These are phyloP conservation scores for Sthenelais limicola DNA, from an alignment of 2,888 invertebrate species.

Conservation along the genomic window DNA sequence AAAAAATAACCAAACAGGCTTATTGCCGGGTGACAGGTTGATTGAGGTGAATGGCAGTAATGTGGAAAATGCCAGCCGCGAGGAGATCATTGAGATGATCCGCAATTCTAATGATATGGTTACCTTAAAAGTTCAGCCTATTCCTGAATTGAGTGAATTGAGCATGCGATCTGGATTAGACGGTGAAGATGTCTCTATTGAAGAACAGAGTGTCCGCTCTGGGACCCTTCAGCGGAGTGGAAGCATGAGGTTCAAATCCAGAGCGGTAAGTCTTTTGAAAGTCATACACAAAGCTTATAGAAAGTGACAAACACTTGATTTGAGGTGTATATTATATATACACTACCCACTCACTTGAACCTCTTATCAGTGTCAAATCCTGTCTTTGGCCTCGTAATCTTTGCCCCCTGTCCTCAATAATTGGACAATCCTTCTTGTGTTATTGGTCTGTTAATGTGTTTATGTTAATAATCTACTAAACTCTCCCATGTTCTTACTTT, in stretches of 20 bases:
- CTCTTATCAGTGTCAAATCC: too few species aligned
- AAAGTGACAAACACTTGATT: too few species aligned
- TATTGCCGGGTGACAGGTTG: constrained; percentile 94
- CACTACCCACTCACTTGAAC: too few species aligned
- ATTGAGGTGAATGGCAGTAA: constrained; percentile 90
- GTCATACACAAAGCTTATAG: too few species aligned
- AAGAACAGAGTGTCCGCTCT: constrained; percentile 76
- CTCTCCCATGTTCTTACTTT: too few species aligned
- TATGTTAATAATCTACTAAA: too few species aligned
- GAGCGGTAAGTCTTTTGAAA: constrained; percentile 44
- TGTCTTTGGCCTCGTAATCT: too few species aligned
- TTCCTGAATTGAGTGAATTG: constrained; percentile 91
- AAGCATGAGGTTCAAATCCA: constrained; percentile 64
- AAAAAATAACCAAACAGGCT: constrained; percentile 82
- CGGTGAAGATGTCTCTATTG: constrained; percentile 80
- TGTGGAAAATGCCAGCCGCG: constrained; percentile 88
- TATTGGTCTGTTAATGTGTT: too few species aligned
- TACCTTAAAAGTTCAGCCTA: constrained; percentile 93
- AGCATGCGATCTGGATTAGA: constrained; percentile 84
- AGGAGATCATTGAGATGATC: constrained; percentile 94
- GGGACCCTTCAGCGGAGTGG: constrained; percentile 89
- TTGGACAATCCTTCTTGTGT: too few species aligned
- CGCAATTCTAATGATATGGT: constrained; percentile 63
- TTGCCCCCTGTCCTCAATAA: too few species aligned
- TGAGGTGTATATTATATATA: too few species aligned